These are phyloP conservation scores for Amphimallon solstitiale DNA, from an alignment of 2,888 invertebrate genomes.

Conservation along the genomic window DNA sequence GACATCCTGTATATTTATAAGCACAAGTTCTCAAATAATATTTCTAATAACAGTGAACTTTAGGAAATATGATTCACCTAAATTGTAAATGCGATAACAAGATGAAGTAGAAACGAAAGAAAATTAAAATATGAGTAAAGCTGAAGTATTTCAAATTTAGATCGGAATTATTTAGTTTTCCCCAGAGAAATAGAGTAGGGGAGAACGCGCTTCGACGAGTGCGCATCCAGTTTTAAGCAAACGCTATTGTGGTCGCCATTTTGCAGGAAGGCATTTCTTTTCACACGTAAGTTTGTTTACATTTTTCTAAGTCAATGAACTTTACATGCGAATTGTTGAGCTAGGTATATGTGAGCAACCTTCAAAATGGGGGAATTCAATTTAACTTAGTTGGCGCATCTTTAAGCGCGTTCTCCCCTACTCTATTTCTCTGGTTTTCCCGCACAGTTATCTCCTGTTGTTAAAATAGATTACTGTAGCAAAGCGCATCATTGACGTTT, in stretches of 20 bases:
- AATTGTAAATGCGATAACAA: not conserved
- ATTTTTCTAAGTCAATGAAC: too few species aligned
- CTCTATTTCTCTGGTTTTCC: conserved; percentile 2
- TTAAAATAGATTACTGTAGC: conserved; percentile 30
- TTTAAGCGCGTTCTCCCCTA: not conserved
- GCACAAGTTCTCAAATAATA: not conserved
- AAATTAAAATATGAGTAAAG: not conserved
- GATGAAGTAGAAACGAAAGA: not conserved
- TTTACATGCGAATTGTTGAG: too few species aligned
- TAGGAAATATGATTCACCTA: not conserved
- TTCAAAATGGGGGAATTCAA: too few species aligned
- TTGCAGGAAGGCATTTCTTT: too few species aligned
- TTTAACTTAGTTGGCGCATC: too few species aligned
- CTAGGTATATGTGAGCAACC: too few species aligned
- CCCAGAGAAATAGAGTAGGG: too few species aligned
- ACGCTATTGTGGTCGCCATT: too few species aligned
- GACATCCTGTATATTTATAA: conserved; percentile 42
- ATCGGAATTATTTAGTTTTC: not conserved
- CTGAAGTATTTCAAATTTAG: not conserved
- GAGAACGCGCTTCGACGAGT: too few species aligned
- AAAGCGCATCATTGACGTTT: conserved; percentile 39
- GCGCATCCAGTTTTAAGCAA: too few species aligned
- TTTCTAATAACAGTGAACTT: not conserved
- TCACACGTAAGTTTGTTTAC: too few species aligned
- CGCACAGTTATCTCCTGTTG: conserved; percentile 7